Evolutionary conservation across 2,113 vertebrate species (phyloP).

Genomic region (Pelecanus crispus): DNA sequence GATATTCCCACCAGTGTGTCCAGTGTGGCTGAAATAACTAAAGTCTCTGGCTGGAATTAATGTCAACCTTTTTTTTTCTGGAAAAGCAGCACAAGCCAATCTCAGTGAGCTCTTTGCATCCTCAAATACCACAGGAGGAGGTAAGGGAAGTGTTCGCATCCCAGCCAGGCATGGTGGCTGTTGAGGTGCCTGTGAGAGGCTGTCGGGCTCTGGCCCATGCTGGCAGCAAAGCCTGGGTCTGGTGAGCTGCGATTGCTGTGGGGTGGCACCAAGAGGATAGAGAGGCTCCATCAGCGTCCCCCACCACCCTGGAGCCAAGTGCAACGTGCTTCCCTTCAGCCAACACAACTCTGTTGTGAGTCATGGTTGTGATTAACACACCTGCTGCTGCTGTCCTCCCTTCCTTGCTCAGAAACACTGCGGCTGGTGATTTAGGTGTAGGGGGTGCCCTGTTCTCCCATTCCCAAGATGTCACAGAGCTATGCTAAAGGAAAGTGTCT

Average conservation of each 20-base stretch:
- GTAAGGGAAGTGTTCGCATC: not conserved
- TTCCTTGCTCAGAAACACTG: not conserved
- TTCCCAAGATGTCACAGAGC: not conserved
- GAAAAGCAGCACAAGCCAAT: not conserved
- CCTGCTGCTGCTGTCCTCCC: fast-evolving
- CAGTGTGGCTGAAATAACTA: not conserved
- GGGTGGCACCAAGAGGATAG: not conserved
- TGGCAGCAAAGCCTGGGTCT: not conserved
- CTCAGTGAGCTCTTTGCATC: not conserved
- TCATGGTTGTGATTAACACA: not conserved
- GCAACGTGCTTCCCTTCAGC: not conserved
- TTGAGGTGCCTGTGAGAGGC: not conserved
- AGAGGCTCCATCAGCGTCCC: not conserved
- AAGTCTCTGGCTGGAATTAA: not conserved
- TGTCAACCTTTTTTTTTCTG: not conserved
- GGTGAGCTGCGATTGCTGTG: not conserved
- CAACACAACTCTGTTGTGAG: not conserved
- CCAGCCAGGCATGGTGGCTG: not conserved
- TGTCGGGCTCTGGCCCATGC: not conserved
- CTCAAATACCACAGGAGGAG: not conserved
- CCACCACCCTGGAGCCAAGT: not conserved
- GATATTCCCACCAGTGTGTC: not conserved
- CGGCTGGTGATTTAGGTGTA: not conserved
- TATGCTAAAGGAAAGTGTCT: not conserved
- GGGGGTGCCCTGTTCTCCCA: not conserved